A percentile compares a stretch with the other conserved stretches of the same genome.
Evolutionary conservation across 2,797 vertebrate species (phyloP).

Genomic region (Crocidura indochinensis): DNA sequence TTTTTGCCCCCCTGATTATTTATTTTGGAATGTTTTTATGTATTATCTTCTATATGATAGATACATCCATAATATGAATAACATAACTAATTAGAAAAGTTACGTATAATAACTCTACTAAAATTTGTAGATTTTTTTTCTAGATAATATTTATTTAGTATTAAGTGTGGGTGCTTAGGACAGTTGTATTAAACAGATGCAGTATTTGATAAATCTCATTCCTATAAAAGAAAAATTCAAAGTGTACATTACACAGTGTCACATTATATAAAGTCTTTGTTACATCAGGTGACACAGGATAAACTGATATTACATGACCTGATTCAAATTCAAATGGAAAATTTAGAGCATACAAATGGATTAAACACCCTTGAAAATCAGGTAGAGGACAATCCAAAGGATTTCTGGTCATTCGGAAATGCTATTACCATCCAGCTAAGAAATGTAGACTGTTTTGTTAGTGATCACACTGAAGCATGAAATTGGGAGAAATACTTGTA

Average conservation of each 20-base stretch:
- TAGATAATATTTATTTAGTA: constrained; percentile 53
- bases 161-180: constrained; percentile 14
- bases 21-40: not conserved
- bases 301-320: constrained; percentile 77
- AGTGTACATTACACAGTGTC: constrained; percentile 74
- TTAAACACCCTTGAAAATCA: constrained; percentile 79
- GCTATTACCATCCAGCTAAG: constrained; percentile 77
- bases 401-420: constrained; percentile 79
- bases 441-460: constrained; percentile 76
- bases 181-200: constrained; percentile 36
- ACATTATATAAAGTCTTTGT: constrained; percentile 74
- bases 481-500: constrained; percentile 75
- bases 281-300: constrained; percentile 75
- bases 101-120: not conserved
- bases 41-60: not conserved
- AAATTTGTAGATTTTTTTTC: not conserved
- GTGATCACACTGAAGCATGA: constrained; percentile 80
- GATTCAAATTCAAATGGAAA: constrained; percentile 82
- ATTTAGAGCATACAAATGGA: constrained; percentile 78
- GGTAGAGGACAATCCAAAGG: constrained; percentile 52
- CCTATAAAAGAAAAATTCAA: constrained; percentile 67
- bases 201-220: constrained; percentile 16
- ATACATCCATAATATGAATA: not conserved
- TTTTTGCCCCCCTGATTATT: no score
- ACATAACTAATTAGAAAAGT: not conserved